Conservation (phyloP, 2,113 vertebrate genomes). For the Oncorhynchus mykiss region DNA sequence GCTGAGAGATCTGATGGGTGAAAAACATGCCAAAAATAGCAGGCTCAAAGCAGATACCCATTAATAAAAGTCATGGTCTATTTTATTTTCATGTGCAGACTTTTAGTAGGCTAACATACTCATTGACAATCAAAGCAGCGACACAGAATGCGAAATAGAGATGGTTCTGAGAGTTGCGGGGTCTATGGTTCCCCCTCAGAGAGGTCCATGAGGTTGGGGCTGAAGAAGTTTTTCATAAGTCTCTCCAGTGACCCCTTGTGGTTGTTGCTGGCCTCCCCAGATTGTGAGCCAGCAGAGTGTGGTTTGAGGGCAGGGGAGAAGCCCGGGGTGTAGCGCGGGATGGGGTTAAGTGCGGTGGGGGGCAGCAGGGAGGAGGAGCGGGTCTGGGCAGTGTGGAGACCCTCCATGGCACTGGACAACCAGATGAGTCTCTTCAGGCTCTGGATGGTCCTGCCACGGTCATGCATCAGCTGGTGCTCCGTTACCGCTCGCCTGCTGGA, state of each 20-base stretch:
- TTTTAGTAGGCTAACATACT: no score
- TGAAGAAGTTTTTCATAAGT: slow-evolving; percentile 66
- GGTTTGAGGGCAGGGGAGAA: slow-evolving; percentile 22
- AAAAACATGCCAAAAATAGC: no score
- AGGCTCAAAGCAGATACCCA: no score
- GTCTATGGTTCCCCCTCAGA: slow-evolving; percentile 45
- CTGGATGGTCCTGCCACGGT: slow-evolving; percentile 73
- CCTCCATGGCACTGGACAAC: slow-evolving; percentile 75
- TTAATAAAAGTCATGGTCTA: no score
- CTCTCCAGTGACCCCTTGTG: slow-evolving; percentile 32
- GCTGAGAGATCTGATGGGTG: no score
- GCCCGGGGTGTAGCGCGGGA: background rate
- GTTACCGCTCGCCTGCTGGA: slow-evolving; percentile 77
- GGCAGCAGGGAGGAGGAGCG: slow-evolving; percentile 48
- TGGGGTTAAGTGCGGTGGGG: slow-evolving; percentile 68
- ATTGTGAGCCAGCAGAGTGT: slow-evolving; percentile 7
- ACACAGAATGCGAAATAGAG: no score
- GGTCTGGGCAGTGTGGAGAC: slow-evolving; percentile 73
- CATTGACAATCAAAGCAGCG: no score
- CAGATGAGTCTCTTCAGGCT: slow-evolving; percentile 79
- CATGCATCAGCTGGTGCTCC: slow-evolving; percentile 80
- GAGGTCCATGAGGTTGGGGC: slow-evolving; percentile 48
- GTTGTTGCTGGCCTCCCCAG: slow-evolving; percentile 18
- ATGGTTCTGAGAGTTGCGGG: background rate
- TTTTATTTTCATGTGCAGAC: no score